Conservation (phyloP, 2,888 invertebrate species). For the Lycia hirtaria region DNA sequence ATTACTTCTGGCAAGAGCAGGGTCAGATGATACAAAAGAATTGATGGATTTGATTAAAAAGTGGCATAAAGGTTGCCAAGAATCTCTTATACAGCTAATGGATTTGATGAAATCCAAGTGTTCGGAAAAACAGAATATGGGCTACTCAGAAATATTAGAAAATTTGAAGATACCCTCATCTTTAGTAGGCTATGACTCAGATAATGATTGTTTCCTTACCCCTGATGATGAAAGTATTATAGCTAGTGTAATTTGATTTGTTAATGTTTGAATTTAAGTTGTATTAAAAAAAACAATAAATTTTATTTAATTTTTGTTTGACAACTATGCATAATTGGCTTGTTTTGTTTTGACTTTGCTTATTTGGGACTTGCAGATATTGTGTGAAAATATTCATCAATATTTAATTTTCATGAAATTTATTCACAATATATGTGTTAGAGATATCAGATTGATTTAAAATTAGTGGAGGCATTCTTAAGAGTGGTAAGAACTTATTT, state of each 20-base stretch:
- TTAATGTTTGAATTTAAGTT: slow-evolving; percentile 30
- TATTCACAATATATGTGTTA: too few relatives aligned
- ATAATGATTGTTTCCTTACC: slow-evolving; percentile 77
- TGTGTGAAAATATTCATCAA: not conserved
- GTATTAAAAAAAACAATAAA: too few relatives aligned
- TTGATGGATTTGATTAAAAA: slow-evolving; percentile 76
- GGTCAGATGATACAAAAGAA: slow-evolving; percentile 77
- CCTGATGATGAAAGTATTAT: slow-evolving; percentile 67
- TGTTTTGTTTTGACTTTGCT: too few relatives aligned
- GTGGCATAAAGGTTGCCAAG: slow-evolving; percentile 84
- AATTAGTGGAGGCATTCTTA: too few relatives aligned
- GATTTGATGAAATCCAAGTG: slow-evolving; percentile 72
- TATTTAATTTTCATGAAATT: not conserved
- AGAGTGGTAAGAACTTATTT: too few relatives aligned
- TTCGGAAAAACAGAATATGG: slow-evolving; percentile 70
- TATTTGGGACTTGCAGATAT: too few relatives aligned
- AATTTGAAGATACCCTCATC: slow-evolving; percentile 77
- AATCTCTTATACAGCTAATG: slow-evolving; percentile 79
- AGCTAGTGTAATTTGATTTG: slow-evolving; percentile 47
- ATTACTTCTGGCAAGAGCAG: slow-evolving; percentile 63
- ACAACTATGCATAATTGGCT: too few relatives aligned
- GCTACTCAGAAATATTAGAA: slow-evolving; percentile 76
- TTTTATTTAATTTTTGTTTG: too few relatives aligned
- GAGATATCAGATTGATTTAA: too few relatives aligned
- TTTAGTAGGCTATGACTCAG: slow-evolving; percentile 79